phyloP scores from a whole-genome alignment of 2,888 invertebrate genomes.

The Villa cingulata region DNA sequence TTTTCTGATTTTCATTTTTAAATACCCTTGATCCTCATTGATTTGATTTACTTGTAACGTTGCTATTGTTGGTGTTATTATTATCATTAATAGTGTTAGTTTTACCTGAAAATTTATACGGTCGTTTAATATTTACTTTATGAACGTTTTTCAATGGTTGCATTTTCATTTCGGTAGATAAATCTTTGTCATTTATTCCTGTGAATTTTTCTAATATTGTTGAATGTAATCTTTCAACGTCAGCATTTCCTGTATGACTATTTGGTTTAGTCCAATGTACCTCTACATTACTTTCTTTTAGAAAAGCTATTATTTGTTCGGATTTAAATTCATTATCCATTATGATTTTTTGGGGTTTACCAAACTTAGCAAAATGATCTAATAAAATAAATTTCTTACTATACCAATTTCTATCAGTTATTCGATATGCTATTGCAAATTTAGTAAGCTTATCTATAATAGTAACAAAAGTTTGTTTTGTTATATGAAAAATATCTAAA shows the following conservation, averaged over 20 bases:
- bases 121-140: conserved; percentile 11
- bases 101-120: conserved; percentile 13
- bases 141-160: conserved; percentile 9
- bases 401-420: no score
- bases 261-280: conserved; percentile 7
- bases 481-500: no score
- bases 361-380: conserved; percentile 6
- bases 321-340: conserved; percentile 7
- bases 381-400: neutral
- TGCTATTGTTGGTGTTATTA: neutral
- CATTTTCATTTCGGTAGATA: conserved; percentile 3
- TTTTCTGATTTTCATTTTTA: neutral
- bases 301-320: no score
- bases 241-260: no score
- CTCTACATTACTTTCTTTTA: conserved; percentile 3
- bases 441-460: no score
- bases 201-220: conserved; percentile 11
- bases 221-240: conserved; percentile 13
- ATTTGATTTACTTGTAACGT: conserved; percentile 1
- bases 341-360: no score
- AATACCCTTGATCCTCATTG: neutral
- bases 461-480: no score
- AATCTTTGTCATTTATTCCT: conserved; percentile 2
- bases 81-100: no score
- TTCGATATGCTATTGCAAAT: no score